Evolutionary conservation across 2,888 invertebrate genomes (phyloP).

Genomic region (Synergus umbraculus): DNA sequence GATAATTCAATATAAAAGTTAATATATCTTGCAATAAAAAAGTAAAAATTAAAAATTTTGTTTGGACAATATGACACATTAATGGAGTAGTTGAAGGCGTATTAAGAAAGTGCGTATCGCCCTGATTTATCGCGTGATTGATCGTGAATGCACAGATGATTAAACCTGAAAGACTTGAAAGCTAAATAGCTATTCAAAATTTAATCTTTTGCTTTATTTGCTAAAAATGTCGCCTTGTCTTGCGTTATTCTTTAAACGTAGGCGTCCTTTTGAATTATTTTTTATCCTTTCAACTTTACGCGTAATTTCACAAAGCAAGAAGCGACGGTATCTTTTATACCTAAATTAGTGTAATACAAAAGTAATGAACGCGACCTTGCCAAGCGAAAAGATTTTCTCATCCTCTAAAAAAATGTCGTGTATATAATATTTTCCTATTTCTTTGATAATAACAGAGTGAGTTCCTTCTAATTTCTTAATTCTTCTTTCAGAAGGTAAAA

Average conservation of each 20-base stretch:
- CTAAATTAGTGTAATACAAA: no score
- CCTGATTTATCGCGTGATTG: conserved; percentile 19
- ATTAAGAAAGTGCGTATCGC: conserved; percentile 8
- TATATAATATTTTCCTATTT: no score
- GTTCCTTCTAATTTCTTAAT: no score
- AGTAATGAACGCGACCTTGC: no score
- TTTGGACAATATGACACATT: conserved; percentile 1
- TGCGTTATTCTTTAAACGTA: background rate
- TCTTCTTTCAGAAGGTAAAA: no score
- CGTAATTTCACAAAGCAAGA: background rate
- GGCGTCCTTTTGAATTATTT: conserved; percentile 6
- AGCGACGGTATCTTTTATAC: no score
- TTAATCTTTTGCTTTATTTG: conserved; percentile 15
- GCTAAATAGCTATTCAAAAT: conserved; percentile 27
- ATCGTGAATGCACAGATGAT: conserved; percentile 21
- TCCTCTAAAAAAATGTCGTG: no score
- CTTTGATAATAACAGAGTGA: no score
- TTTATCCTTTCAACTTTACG: background rate
- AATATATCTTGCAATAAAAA: background rate
- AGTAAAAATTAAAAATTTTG: background rate
- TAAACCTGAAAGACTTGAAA: background rate
- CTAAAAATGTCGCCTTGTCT: background rate
- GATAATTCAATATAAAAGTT: background rate
- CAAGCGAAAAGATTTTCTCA: no score
- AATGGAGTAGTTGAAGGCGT: background rate